Evolutionary conservation across 1,140 invertebrate species (phyloP).

Genomic region (Calliopsis andreniformis): DNA sequence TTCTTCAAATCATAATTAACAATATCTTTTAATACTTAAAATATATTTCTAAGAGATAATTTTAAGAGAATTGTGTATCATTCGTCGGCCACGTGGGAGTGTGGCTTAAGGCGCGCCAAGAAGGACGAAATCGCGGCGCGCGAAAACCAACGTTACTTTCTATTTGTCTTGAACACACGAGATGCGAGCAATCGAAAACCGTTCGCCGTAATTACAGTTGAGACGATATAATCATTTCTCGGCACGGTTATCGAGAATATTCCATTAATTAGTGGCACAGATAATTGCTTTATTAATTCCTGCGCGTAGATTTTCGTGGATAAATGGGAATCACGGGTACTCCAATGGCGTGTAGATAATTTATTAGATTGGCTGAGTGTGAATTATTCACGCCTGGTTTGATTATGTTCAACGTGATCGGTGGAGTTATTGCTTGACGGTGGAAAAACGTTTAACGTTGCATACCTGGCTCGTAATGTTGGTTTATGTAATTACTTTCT

Average conservation of each 20-base stretch:
- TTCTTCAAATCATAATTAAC: no score
- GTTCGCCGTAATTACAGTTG: neutral
- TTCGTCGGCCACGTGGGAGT: neutral
- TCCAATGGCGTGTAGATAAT: neutral
- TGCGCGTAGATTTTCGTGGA: neutral
- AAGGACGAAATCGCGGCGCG: neutral
- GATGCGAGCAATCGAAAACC: neutral
- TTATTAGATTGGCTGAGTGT: neutral
- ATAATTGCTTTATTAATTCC: constrained; percentile 15
- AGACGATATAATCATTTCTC: neutral
- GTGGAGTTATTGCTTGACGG: no score
- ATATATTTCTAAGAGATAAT: no score
- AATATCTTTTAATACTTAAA: no score
- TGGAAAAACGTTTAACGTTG: no score
- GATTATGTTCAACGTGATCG: neutral
- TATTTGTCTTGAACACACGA: constrained; percentile 14
- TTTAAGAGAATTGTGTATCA: no score
- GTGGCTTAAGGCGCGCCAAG: neutral
- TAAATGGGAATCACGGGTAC: neutral
- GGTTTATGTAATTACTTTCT: no score
- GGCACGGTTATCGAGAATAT: neutral
- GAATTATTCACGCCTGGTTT: neutral
- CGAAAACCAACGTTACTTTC: constrained; percentile 5
- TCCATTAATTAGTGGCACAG: neutral
- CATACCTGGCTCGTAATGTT: no score